Base-by-base conservation (phyloP, 2,797 vertebrate species). In the Coregonus ussuriensis region DNA sequence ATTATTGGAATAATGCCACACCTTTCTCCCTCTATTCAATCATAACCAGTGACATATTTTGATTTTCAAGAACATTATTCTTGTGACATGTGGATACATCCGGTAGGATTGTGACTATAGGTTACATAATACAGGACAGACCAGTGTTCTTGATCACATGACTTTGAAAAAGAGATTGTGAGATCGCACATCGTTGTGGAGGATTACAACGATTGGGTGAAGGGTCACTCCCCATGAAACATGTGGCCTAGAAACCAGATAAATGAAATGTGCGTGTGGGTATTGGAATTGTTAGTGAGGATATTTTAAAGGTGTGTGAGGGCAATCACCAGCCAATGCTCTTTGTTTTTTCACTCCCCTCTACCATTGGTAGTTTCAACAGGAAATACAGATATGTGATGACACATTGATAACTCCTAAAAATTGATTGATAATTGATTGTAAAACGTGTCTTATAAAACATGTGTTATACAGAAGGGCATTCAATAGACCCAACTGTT, bases 231-330 rank as follows among this genome's bases (percentile, higher is more conserved):
- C 25, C 18, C 70, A 67, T 67, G 35, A 74, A 74, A 41, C 72
- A 73, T 73, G 72, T 74, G 72, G 72, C 72, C 56, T 53, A 74
- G 72, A 74, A 74, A 74, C 51, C 51, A 15, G 71, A 72, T 47
- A 72, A 72, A 72, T 62, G 14, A 73, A 62, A 37, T 73, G 53
- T 37, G 53, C 47, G 53, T 21, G 71, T 59, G 53, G 54, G 53
- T 56, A 29, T 59, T 31, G 33, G 71, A 16, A 18, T 70, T 33
- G 29, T 73, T 4, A 37, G 31, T 59, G 16, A 5, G 53, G 54
- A 25, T 73, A 21, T 56, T 21, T 15, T 41, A 29, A 54, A 31
- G 21, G 31, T 73, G 31, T 59, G 31, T 59, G 3, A 35, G 29
- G 71, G 29, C 29, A 33, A 9, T 18, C 29, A 72, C 25, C 52